A percentile compares a stretch with the other conserved stretches of the same genome.
Conservation (phyloP, 1,140 invertebrate genomes). For the Daktulosphaira vitifoliae region DNA sequence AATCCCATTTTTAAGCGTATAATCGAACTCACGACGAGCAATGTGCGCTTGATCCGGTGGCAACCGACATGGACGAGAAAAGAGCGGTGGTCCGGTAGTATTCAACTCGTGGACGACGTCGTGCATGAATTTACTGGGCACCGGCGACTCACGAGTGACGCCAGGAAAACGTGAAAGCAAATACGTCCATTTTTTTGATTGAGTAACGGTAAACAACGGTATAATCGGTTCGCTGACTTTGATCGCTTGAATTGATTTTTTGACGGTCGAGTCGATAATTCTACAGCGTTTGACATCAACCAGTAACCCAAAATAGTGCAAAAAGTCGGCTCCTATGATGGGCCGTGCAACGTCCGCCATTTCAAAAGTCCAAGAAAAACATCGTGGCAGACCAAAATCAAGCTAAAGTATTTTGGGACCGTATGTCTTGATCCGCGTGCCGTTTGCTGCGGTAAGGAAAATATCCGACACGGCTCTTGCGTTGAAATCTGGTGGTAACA, state of each 20-base stretch:
- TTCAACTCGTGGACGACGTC: not conserved
- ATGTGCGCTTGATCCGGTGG: slow-evolving; percentile 38
- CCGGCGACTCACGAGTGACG: slow-evolving; percentile 38
- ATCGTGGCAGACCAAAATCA: not conserved
- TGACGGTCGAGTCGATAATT: not conserved
- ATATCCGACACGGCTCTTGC: not conserved
- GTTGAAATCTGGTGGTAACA: not conserved
- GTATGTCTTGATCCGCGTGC: not conserved
- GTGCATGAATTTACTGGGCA: slow-evolving; percentile 38
- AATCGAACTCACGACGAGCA: slow-evolving; percentile 39
- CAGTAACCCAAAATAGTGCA: not conserved
- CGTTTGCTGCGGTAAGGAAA: slow-evolving; percentile 36
- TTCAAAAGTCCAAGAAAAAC: not conserved
- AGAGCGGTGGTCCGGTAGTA: slow-evolving; percentile 42
- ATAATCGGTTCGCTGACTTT: no score
- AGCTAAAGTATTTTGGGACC: not conserved
- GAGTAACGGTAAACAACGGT: not conserved
- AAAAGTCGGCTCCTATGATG: not conserved
- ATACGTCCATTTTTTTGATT: no score
- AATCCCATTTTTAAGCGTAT: slow-evolving; percentile 39
- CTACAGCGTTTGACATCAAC: not conserved
- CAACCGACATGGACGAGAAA: slow-evolving; percentile 41
- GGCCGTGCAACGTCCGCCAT: not conserved
- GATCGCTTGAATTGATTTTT: not conserved
- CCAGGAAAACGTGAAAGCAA: not conserved